phyloP scores from a whole-genome alignment of 2,113 vertebrate species.

The Paradisaea rubra region DNA sequence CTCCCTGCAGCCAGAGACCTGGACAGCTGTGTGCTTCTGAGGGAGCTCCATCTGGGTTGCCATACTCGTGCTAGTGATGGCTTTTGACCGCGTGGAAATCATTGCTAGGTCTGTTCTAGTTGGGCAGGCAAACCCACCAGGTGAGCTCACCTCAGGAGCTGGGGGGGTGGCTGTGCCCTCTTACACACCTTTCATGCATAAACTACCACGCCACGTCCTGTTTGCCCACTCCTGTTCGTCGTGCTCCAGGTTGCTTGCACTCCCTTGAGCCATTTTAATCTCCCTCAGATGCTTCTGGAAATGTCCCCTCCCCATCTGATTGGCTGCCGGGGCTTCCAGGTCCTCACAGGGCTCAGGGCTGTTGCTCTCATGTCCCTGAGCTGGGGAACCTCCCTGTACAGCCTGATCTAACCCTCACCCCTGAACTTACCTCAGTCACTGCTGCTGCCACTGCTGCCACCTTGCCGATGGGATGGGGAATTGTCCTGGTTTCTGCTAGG shows the following conservation, averaged over 20 bases:
- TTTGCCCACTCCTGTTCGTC: background rate
- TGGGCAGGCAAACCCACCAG: background rate
- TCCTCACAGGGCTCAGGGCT: background rate
- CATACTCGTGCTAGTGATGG: background rate
- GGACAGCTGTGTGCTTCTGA: background rate
- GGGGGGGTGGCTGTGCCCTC: background rate
- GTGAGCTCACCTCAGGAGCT: background rate
- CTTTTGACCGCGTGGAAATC: background rate
- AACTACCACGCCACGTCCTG: background rate
- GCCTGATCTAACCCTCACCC: background rate
- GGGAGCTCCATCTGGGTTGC: background rate
- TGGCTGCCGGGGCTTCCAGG: background rate
- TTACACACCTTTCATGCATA: background rate
- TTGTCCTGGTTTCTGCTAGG: background rate
- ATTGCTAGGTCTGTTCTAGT: background rate
- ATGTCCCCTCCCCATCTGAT: background rate
- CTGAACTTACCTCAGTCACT: background rate
- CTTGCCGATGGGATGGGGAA: background rate
- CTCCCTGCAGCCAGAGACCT: background rate
- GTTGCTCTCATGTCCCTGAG: background rate
- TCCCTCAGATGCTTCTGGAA: background rate
- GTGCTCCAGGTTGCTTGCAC: background rate
- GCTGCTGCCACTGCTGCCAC: background rate
- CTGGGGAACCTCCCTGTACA: background rate
- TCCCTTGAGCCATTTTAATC: background rate